A percentile compares a stretch with the other conserved stretches of the same genome.
phyloP scores from a whole-genome alignment of 2,888 invertebrate genomes.

The Orthonevra nobilis region DNA sequence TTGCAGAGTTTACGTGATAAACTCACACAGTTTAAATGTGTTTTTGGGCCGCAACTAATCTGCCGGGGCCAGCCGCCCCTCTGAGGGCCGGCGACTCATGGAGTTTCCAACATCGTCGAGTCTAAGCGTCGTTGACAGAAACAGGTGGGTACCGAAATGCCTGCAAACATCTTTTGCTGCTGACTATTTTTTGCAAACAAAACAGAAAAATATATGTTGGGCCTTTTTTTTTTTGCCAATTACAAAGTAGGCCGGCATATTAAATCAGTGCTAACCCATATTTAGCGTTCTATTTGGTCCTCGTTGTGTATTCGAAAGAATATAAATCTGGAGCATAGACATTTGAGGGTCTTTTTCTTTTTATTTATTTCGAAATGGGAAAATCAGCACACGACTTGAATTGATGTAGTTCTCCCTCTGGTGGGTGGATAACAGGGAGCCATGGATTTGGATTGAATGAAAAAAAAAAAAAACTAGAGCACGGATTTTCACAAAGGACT shows the following conservation, averaged over 20 bases:
- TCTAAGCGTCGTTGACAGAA: slow-evolving; percentile 74
- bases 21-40: slow-evolving; percentile 78
- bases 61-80: slow-evolving; percentile 80
- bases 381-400: slow-evolving; percentile 48
- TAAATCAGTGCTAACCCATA: slow-evolving; percentile 54
- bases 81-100: slow-evolving; percentile 80
- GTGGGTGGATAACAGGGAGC: slow-evolving; percentile 2
- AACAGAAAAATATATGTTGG: no score
- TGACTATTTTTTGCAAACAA: background rate
- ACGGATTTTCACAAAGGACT: slow-evolving; percentile 44
- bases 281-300: slow-evolving; percentile 34
- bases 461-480: slow-evolving; percentile 47
- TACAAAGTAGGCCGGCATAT: slow-evolving; percentile 58
- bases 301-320: slow-evolving; percentile 33
- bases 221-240: slow-evolving; percentile 20
- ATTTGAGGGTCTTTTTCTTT: slow-evolving; percentile 16
- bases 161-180: background rate
- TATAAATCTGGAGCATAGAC: slow-evolving; percentile 57
- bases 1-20: slow-evolving; percentile 46
- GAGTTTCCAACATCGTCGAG: slow-evolving; percentile 79
- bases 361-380: slow-evolving; percentile 21
- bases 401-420: slow-evolving; percentile 14
- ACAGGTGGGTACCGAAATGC: slow-evolving; percentile 74
- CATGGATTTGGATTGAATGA: slow-evolving; percentile 43
- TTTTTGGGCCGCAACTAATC: slow-evolving; percentile 78